Base-by-base conservation (phyloP, 2,797 vertebrate genomes). In the Anomalospiza imberbis region DNA sequence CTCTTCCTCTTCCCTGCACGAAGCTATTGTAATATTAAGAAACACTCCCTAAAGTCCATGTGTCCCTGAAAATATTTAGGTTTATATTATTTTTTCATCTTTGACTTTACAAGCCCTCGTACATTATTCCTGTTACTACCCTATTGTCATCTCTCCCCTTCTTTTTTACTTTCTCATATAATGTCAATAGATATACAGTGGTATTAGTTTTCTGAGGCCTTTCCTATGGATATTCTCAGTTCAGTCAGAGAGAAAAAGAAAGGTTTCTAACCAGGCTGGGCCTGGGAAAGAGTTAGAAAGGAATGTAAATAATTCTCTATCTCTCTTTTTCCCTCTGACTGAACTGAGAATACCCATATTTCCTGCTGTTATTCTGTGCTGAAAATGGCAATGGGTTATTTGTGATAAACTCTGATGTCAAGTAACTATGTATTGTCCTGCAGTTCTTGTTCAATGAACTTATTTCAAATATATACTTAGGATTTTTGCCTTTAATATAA, bases 371-470 rank as follows among this genome's bases (percentile, higher is more conserved):
- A 18, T 40, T 60, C 44, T 15, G 1, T n/a, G n/a, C 31, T 74
- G 28, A 77, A 54, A 84, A 44, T 25, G 21, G 21, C 20, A 62
- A 12, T n/a, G 26, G 26, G 11, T 2, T 6, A 86, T 93, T 86
- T 60, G 20, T 47, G 19, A 34, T 47, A 44, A 84, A 28, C 14
- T 57, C 22, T 47, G 48, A 38, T 50, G 18, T 53, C 20, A 45
- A 6, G 13, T 20, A 70, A 11, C 26, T 57, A 2, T 16, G 1
- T 58, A 24, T 53, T 73, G 63, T n/a, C 24, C 7, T 1, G 0
- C 16, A 61, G n/a, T 54, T 32, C 13, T 73, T 76, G 18, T n/a
- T 88, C 51, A 48, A 3, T 12, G 1, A 22, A 26, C 17, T 9
- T 47, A 13, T 68, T 73, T 83, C 21, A 31, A 31, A 36, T 45